Evolutionary conservation across 1,140 invertebrate species (phyloP).

Genomic region (Euborellia annulipes): DNA sequence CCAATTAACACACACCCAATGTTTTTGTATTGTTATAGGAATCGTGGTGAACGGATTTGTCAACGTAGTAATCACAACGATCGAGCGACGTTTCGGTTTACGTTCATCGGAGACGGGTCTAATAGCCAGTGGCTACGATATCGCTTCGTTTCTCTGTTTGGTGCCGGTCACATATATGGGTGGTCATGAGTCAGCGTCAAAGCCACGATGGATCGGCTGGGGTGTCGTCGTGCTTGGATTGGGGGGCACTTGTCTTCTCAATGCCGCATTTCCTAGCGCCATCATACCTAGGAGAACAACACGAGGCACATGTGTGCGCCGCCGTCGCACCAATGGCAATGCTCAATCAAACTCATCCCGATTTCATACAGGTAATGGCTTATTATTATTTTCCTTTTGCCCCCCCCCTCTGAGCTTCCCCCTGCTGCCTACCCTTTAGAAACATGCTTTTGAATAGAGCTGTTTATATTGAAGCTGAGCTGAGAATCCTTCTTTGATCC

Average conservation of each 20-base stretch:
- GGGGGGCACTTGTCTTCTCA: constrained; percentile 45
- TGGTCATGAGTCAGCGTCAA: constrained; percentile 50
- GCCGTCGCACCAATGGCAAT: too few species aligned
- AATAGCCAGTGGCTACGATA: constrained; percentile 68
- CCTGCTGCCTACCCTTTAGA: too few species aligned
- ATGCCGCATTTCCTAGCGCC: constrained; percentile 46
- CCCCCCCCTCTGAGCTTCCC: too few species aligned
- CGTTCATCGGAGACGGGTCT: constrained; percentile 61
- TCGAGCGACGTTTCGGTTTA: constrained; percentile 68
- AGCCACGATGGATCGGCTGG: constrained; percentile 61
- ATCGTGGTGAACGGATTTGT: constrained; percentile 79
- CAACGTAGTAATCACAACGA: constrained; percentile 78
- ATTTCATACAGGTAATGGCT: too few species aligned
- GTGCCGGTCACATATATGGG: constrained; percentile 77
- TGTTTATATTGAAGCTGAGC: too few species aligned
- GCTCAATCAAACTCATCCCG: too few species aligned
- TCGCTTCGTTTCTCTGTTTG: constrained; percentile 62
- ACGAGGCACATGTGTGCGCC: constrained; percentile 22
- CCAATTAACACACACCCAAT: too few species aligned
- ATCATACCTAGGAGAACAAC: constrained; percentile 34
- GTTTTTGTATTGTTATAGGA: constrained; percentile 38
- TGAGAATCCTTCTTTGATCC: too few species aligned
- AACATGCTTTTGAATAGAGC: too few species aligned
- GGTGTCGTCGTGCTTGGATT: too few species aligned
- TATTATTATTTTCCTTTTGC: too few species aligned